Evolutionary conservation across 2,888 invertebrate species (phyloP), one percentile per base, ranked within the genome.

Genomic region (Mythimna ferrago): DNA sequence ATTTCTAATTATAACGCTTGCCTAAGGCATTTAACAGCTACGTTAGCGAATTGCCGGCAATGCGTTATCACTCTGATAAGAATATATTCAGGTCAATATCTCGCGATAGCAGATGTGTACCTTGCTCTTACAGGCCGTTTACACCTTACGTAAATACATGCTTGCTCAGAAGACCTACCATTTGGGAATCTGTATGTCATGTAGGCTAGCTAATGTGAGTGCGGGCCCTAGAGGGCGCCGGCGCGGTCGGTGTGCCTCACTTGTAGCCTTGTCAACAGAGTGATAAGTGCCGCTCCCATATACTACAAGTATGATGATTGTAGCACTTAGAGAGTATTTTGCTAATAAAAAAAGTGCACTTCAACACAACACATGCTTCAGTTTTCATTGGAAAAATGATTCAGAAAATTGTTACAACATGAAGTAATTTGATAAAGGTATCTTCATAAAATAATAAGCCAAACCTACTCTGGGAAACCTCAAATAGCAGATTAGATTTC

Each of bases 71-170:
- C 62, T 41, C 54, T 88, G 94, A 95, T 95, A 94, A 94, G 85
- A 84, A 80, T 88, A 89, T 92, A 95, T 94, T 93, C 90, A 94
- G 94, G 95, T 95, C 94, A 94, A 92, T 93, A 95, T 94, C 94
- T 94, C 74, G 75, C 87, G 94, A 95, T 94, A 94, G 88, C 81
- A 85, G 54, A 88, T 81, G 80, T 38, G 60, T 78, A 57, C 64
- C 70, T 56, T 66, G 58, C 21, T 66, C 69, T 44, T 53, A 48
- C 0, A 48, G 67, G 65, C 54, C 32, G 32, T 65, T 60, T 61
- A 56, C 32, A 65, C 54, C 26, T 66, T 54, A 78, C 32, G 66
- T 66, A 19, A 53, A 56, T 71, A 54, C 14, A 32, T 19, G 57
- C 51, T 51, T 54, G 10, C 57, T 51, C 56, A 62, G n/a, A 51